phyloP scores from a whole-genome alignment of 2,113 vertebrate genomes.

The Chiloscyllium plagiosum region DNA sequence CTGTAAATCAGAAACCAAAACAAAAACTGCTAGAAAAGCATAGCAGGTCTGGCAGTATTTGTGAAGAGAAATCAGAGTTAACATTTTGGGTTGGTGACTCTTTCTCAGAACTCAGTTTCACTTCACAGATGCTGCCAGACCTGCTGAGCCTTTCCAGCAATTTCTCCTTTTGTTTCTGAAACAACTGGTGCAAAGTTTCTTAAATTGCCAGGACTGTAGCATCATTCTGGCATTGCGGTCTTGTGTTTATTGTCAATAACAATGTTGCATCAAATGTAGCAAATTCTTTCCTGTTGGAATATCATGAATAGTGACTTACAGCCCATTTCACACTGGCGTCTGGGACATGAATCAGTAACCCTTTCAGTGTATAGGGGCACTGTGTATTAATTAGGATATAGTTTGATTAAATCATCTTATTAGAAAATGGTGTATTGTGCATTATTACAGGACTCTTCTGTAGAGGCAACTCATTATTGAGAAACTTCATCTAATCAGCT shows the following conservation, averaged over 20 bases:
- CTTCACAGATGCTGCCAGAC: too few relatives aligned
- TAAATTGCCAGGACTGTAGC: background rate
- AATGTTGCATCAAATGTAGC: background rate
- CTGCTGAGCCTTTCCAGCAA: too few relatives aligned
- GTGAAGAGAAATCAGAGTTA: too few relatives aligned
- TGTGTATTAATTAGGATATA: background rate
- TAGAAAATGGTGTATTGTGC: background rate
- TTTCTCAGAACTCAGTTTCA: too few relatives aligned
- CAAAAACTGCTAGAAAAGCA: too few relatives aligned
- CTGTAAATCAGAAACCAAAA: too few relatives aligned
- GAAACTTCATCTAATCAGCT: background rate
- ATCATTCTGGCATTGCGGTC: background rate
- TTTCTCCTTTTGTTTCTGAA: too few relatives aligned
- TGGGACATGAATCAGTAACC: background rate
- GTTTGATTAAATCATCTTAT: background rate
- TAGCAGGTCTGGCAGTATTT: too few relatives aligned
- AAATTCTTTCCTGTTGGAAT: background rate
- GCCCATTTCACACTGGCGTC: background rate
- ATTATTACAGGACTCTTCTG: background rate
- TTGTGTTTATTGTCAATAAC: background rate
- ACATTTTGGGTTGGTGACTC: too few relatives aligned
- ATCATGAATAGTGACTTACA: background rate
- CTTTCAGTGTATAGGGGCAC: background rate
- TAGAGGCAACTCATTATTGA: background rate
- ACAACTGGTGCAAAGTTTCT: background rate